A percentile compares a stretch with the other conserved stretches of the same genome.
Conservation (phyloP, 2,888 invertebrate species). For the Heliconius ismenius region DNA sequence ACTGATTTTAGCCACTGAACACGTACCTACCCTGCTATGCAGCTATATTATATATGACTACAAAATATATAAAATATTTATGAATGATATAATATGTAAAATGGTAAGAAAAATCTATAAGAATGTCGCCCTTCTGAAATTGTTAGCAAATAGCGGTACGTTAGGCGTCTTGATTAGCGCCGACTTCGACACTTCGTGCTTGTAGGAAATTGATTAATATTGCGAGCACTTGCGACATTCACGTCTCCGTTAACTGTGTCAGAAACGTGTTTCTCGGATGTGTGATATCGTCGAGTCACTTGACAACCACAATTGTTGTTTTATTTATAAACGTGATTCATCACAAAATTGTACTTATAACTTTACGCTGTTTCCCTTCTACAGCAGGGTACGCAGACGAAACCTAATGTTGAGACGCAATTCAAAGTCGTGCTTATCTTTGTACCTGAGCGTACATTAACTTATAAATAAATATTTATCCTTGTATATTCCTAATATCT, state of each 20-base stretch:
- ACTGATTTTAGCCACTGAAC: too few relatives aligned
- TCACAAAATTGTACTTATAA: neutral
- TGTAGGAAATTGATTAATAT: slow-evolving; percentile 34
- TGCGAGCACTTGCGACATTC: slow-evolving; percentile 6
- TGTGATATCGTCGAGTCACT: neutral
- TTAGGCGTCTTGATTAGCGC: slow-evolving; percentile 38
- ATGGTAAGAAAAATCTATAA: slow-evolving; percentile 16
- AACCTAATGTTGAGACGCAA: neutral
- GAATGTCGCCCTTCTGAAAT: slow-evolving; percentile 7
- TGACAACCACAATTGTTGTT: slow-evolving; percentile 9
- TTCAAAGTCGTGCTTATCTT: too few relatives aligned
- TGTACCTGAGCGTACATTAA: too few relatives aligned
- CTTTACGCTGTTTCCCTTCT: neutral
- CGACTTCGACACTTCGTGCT: slow-evolving; percentile 26
- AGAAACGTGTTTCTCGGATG: slow-evolving; percentile 3
- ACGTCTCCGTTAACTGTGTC: slow-evolving; percentile 15
- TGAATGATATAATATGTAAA: slow-evolving; percentile 17
- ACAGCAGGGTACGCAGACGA: neutral
- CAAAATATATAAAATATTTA: slow-evolving; percentile 9
- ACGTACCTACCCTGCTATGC: too few relatives aligned
- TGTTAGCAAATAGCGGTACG: slow-evolving; percentile 34
- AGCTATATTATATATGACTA: neutral
- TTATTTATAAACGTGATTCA: neutral
- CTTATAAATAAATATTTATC: too few relatives aligned
- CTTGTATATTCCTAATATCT: too few relatives aligned